A percentile compares a stretch with the other conserved stretches of the same genome.
These are phyloP conservation scores for Pseudochirops corinnae DNA, from an alignment of 2,797 vertebrate genomes.

Conservation along the genomic window DNA sequence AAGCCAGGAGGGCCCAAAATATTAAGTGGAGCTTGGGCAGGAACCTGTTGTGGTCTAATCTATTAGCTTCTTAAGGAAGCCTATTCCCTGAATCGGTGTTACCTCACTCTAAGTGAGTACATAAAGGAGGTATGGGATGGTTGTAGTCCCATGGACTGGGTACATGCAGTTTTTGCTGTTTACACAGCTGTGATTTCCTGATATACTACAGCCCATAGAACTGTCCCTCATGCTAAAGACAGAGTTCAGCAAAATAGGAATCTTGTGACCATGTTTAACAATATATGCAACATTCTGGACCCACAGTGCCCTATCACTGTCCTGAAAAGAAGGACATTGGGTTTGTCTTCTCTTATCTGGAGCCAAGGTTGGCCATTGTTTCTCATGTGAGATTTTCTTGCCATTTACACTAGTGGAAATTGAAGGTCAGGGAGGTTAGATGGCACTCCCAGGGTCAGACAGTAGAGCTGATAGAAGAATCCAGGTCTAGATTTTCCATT, in stretches of 20 bases:
- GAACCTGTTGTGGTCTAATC: no score
- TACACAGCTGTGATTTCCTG: not conserved
- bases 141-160: not conserved
- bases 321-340: not conserved
- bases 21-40: no score
- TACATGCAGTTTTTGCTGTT: not conserved
- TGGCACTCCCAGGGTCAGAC: not conserved
- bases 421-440: not conserved
- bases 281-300: not conserved
- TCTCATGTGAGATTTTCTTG: not conserved
- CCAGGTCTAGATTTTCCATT: not conserved
- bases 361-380: not conserved
- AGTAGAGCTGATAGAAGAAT: not conserved
- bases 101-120: no score
- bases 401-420: not conserved
- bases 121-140: not conserved
- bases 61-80: no score
- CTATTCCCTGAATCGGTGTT: no score
- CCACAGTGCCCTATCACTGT: not conserved
- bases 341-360: not conserved
- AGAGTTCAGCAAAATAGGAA: not conserved
- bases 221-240: not conserved
- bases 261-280: not conserved
- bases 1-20: no score
- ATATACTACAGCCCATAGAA: not conserved